Evolutionary conservation across 2,113 vertebrate genomes (phyloP), one percentile per base, ranked within the genome.

Genomic region (Prunella fulvescens): DNA sequence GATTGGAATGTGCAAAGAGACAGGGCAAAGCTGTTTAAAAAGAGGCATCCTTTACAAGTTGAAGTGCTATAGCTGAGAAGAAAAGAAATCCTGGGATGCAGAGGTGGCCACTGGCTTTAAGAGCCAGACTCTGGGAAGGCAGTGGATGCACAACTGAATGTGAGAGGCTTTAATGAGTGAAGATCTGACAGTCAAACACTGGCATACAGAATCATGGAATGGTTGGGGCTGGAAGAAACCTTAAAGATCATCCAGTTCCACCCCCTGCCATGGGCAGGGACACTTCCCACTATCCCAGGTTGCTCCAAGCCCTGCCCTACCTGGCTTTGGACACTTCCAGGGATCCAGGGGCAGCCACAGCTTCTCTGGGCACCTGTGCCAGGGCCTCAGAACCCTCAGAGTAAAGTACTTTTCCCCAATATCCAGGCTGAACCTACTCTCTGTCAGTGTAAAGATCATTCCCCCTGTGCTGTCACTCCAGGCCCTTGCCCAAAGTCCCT

Each of bases 261-360:
- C 2, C 9, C 29, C 12, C 5, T 48, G 17, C 47, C 47, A 69
- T 6, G 2, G 12, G 22, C 40, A 83, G 20, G 11, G 40, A 61
- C n/a, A 61, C 12, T 8, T 82, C 2, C 47, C 54, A 42, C 17
- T 16, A 4, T 1, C 20, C 20, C 70, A 70, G 12, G 1, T 0
- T 11, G 48, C 10, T 77, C 48, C 62, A 69, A 76, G 13, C 9
- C 15, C 33, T 0, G 0, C 0, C 39, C 23, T 1, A 0, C 45
- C 16, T 18, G 78, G 13, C 25, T 29, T 40, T 11, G 14, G 40
- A 5, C 54, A 76, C 14, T 42, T 7, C 9, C 61, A 69, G 29
- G n/a, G 47, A 67, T 67, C 23, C 58, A 54, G 24, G 29, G 17
- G 29, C 16, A 47, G 61, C 29, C 79, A 26, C 79, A 83, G 47